A percentile compares a stretch with the other conserved stretches of the same genome.
Evolutionary conservation across 23 tunicate species (phyloP).

Genomic region (Corella eumyota): DNA sequence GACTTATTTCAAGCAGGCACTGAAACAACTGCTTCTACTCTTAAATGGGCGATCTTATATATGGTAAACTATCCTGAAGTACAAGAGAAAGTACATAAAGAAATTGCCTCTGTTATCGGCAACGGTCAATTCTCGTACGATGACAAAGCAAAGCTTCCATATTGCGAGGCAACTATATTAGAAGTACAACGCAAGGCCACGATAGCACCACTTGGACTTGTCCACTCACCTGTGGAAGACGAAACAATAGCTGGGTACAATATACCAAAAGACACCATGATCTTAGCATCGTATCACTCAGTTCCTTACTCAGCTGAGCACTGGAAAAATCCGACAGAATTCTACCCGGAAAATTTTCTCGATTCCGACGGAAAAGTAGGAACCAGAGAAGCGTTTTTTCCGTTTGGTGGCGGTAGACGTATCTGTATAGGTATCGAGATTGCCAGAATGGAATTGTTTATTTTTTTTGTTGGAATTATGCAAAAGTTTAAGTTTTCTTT

Average conservation of each 20-base stretch:
- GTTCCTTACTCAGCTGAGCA: background rate
- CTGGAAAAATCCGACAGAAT: background rate
- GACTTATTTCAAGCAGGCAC: constrained; percentile 16
- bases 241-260: background rate
- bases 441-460: constrained; percentile 2
- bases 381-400: background rate
- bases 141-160: no score
- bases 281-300: background rate
- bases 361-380: background rate
- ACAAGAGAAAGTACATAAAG: no score
- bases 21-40: constrained; percentile 11
- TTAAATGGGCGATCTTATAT: constrained; percentile 12
- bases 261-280: background rate
- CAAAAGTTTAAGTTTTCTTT: background rate
- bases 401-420: background rate
- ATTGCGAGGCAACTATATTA: no score
- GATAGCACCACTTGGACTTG: background rate
- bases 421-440: constrained; percentile 3
- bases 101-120: no score
- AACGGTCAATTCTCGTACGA: no score
- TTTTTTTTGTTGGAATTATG: background rate
- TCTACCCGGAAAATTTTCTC: background rate
- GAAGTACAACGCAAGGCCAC: background rate
- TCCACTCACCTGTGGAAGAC: background rate
- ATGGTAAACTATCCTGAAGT: constrained; percentile 15